phyloP scores from a whole-genome alignment of 2,797 vertebrate genomes.

The Acropternis orthonyx region DNA sequence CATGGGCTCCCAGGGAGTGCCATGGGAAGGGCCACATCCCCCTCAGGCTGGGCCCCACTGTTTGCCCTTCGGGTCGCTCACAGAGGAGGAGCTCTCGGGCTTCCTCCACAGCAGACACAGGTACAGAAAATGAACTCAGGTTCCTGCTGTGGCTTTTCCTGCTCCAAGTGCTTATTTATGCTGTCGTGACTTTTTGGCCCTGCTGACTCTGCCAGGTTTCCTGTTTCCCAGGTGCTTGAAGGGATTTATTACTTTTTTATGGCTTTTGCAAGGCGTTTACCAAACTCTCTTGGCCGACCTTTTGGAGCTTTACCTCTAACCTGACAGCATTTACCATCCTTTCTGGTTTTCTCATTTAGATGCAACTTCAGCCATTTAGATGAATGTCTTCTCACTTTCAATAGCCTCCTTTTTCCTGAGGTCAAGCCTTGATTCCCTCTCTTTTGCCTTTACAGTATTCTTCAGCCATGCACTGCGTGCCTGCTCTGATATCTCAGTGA shows the following conservation, averaged over 20 bases:
- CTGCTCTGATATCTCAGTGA: background rate
- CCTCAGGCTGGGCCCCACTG: background rate
- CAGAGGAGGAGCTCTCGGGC: background rate
- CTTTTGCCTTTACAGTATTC: background rate
- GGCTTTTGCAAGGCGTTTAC: background rate
- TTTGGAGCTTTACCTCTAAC: constrained; percentile 30
- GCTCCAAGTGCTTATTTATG: background rate
- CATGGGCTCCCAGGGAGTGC: background rate
- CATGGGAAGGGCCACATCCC: accelerated
- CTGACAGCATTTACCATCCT: background rate
- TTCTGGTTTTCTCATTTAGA: constrained; percentile 11
- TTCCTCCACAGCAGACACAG: background rate
- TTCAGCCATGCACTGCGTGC: background rate
- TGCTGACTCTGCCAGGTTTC: background rate
- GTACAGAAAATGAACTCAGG: background rate
- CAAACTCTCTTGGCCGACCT: background rate
- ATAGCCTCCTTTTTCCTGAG: background rate
- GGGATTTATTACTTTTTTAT: constrained; percentile 9
- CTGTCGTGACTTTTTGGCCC: background rate
- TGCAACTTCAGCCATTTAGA: background rate
- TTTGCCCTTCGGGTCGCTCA: accelerated
- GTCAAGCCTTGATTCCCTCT: background rate
- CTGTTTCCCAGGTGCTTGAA: constrained; percentile 25
- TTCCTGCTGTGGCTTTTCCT: background rate
- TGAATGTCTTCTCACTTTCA: background rate